Base-by-base conservation (phyloP, 2,113 vertebrate genomes). In the Ornithorhynchus anatinus region DNA sequence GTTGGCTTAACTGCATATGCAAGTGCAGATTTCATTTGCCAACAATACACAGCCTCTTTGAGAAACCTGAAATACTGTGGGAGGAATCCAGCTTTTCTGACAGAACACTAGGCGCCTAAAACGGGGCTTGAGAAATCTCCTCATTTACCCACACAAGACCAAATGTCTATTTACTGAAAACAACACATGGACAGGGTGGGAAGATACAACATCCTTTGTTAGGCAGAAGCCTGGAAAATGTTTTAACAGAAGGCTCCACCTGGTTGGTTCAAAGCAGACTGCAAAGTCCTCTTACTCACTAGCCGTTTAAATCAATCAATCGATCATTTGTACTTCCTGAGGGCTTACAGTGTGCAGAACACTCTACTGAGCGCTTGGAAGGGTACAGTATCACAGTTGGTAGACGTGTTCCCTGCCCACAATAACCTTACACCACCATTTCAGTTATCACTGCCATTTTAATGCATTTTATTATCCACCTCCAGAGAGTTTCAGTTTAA, bases 151-250 rank as follows among this genome's bases (percentile, higher is more conserved):
- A 79, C 27, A 45, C 8, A 56, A 63, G 45, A 74, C 44, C 68
- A 84, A 69, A 66, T 72, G 35, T 68, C 61, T 82, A 29, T 78
- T 87, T 80, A 58, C 54, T 72, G 73, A 58, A 86, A 88, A 73
- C 52, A 80, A 56, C 20, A 36, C 45, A 73, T 57, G 48, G 65
- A 78, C 45, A 66, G n/a, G 1, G 1, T 31, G 29, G 47, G 62
- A 72, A 86, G 25, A 40, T 66, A 52, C 15, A 67, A 58, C 15
- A 77, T 59, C 77, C 68, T 72, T 79, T 76, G 48, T 84, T 42
- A 62, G 67, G n/a, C 29, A 60, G 61, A 29, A 62, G 43, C 0
- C 2, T 75, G 53, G 76, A 56, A 59, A 82, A 44, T 69, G 36
- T 3, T 25, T 37, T 57, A 75, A 67, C 9, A 59, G 59, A 35